Percentiles rank a stretch among this genome's conserved stretches.
Evolutionary conservation across 37 sponge, comb jelly and placozoan species (phyloP).

Genomic region (Diacarnus erythraeanus): DNA sequence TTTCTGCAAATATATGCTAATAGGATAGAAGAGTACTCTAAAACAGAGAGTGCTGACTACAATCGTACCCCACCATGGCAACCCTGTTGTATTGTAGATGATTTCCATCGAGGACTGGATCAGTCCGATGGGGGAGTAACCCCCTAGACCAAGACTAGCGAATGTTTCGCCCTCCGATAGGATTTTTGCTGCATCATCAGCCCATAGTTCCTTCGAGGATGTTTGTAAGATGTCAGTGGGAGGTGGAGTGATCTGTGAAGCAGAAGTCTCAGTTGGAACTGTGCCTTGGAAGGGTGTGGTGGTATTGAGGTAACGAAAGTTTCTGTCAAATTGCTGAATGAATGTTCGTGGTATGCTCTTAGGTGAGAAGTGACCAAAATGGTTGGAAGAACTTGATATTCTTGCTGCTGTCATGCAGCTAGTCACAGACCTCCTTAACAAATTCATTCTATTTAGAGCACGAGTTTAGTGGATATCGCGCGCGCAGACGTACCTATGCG

Average conservation of each 20-base stretch:
- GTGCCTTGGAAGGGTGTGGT: neutral
- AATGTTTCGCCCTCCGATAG: conserved; percentile 29
- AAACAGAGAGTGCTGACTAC: conserved; percentile 52
- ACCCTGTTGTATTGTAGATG: conserved; percentile 47
- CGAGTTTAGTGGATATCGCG: no score
- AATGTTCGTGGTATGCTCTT: no score
- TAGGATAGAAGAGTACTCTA: conserved; percentile 58
- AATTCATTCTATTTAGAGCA: no score
- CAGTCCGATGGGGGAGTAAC: conserved; percentile 80
- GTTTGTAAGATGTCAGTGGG: conserved; percentile 24
- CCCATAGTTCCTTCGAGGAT: conserved; percentile 50
- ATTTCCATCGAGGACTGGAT: conserved; percentile 70
- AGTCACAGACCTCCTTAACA: no score
- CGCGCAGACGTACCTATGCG: no score
- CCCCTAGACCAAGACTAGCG: conserved; percentile 76
- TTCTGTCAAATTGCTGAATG: no score
- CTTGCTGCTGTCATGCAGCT: no score
- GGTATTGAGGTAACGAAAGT: no score
- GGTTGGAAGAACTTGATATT: no score
- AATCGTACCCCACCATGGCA: conserved; percentile 95
- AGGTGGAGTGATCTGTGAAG: neutral
- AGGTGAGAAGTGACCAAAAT: no score
- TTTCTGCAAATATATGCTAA: conserved; percentile 52
- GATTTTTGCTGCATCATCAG: conserved; percentile 32
- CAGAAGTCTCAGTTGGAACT: neutral